Percentiles rank a stretch among this genome's conserved stretches.
These are phyloP conservation scores for Podarcis cretensis DNA, from an alignment of 2,113 vertebrate species.

Conservation along the genomic window DNA sequence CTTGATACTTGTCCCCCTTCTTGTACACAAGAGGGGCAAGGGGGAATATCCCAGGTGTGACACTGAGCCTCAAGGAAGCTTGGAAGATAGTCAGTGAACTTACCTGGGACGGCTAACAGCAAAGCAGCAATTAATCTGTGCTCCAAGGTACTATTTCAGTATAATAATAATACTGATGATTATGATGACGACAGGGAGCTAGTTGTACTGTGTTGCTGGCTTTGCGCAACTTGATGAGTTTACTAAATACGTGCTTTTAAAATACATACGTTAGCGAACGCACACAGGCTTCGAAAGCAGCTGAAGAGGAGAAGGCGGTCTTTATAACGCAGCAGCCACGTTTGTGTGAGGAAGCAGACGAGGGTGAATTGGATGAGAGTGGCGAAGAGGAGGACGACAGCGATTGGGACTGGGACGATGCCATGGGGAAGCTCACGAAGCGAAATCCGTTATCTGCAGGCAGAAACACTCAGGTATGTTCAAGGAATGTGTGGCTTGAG, in stretches of 20 bases:
- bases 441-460: conserved; percentile 66
- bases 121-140: background rate
- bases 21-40: background rate
- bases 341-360: background rate
- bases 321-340: conserved; percentile 26
- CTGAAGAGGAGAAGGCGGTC: conserved; percentile 8
- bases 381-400: conserved; percentile 55
- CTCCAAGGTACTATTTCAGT: background rate
- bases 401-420: conserved; percentile 83
- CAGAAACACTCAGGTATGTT: conserved; percentile 80
- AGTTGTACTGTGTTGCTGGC: background rate
- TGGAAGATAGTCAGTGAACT: background rate
- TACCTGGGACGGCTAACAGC: background rate
- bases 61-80: background rate
- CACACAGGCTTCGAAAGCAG: background rate
- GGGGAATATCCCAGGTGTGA: background rate
- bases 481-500: background rate
- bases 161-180: background rate
- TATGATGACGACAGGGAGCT: background rate
- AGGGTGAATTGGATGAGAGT: conserved; percentile 61
- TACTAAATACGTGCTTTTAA: conserved; percentile 11
- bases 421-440: conserved; percentile 74
- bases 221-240: background rate
- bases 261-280: conserved; percentile 63
- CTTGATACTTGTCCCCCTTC: background rate